A percentile compares a stretch with the other conserved stretches of the same genome.
phyloP scores from a whole-genome alignment of 2,888 invertebrate genomes.

The Poecilus cupreus region DNA sequence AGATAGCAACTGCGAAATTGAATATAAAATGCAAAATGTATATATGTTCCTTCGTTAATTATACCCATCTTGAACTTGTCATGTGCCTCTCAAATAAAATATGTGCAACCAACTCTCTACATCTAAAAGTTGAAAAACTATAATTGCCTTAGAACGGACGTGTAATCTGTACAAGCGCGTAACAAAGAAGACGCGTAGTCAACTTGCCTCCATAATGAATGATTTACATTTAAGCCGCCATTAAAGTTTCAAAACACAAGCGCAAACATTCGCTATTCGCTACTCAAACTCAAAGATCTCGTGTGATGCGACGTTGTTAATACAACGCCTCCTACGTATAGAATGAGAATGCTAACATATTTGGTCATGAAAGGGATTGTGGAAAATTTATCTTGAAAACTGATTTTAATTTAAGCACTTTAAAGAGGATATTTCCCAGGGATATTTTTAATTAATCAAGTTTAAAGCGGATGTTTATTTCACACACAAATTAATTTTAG shows the following conservation, averaged over 20 bases:
- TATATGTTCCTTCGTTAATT: neutral
- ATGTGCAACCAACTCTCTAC: neutral
- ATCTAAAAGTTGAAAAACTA: neutral
- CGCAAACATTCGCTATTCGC: neutral
- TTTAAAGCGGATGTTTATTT: no score
- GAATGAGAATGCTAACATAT: no score
- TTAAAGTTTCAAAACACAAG: slow-evolving; percentile 27
- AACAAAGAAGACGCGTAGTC: slow-evolving; percentile 5
- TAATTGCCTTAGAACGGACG: slow-evolving; percentile 20
- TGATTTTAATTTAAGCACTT: no score
- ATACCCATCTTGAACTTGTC: neutral
- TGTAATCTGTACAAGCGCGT: slow-evolving; percentile 10
- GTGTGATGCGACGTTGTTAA: no score
- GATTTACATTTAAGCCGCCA: slow-evolving; percentile 11
- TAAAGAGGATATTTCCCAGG: no score
- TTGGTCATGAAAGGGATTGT: no score
- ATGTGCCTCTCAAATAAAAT: neutral
- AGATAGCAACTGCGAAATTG: no score
- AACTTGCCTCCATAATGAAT: slow-evolving; percentile 4
- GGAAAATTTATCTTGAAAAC: no score
- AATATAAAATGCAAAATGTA: neutral
- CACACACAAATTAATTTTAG: no score
- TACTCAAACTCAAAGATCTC: neutral
- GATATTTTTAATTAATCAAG: no score
- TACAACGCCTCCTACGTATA: no score